Evolutionary conservation across 2,888 invertebrate species (phyloP).

Genomic region (Tetrapedia diversipes): DNA sequence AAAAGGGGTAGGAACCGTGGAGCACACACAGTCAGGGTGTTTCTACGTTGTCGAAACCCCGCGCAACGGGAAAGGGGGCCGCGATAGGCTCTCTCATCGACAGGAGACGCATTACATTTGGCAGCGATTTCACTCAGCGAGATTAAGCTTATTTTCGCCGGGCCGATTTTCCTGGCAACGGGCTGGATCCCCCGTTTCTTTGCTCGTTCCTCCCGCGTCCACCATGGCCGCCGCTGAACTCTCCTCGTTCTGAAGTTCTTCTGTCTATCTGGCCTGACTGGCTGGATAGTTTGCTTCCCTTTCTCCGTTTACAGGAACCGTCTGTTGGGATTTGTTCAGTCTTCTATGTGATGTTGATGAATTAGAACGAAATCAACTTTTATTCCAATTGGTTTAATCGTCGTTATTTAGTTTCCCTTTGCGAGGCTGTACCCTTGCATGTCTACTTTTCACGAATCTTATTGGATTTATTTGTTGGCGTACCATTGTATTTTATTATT

Average conservation of each 20-base stretch:
- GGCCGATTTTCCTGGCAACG: constrained; percentile 66
- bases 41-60: constrained; percentile 43
- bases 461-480: no score
- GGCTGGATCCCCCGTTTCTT: constrained; percentile 21
- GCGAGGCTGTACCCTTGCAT: no score
- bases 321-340: no score
- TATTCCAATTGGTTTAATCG: no score
- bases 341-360: no score
- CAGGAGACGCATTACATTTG: constrained; percentile 80
- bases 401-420: no score
- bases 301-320: no score
- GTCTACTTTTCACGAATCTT: no score
- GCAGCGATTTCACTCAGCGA: constrained; percentile 81
- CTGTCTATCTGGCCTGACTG: constrained; percentile 19
- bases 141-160: constrained; percentile 82
- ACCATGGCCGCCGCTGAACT: background rate
- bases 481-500: no score
- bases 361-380: no score
- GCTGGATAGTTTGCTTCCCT: constrained; percentile 13
- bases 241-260: constrained; percentile 14
- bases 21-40: background rate
- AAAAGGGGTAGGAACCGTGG: background rate
- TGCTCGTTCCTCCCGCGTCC: constrained; percentile 29
- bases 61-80: constrained; percentile 34
- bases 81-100: constrained; percentile 61